phyloP scores from a whole-genome alignment of 2,888 invertebrate species.

The Scaptomyza parva region DNA sequence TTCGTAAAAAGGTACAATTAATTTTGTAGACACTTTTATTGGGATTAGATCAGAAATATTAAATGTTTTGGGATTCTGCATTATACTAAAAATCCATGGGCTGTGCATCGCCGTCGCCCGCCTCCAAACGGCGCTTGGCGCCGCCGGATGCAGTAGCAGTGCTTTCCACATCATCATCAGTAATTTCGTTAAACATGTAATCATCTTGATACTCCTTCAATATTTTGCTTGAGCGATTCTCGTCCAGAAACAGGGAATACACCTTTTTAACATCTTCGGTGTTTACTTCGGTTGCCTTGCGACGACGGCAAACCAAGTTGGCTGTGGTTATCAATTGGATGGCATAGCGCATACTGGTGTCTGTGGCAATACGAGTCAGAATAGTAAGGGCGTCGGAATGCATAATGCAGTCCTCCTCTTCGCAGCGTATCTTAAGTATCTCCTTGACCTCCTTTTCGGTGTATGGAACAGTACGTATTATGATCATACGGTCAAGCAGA shows the following conservation, averaged over 20 bases:
- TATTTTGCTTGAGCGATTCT: slow-evolving; percentile 96
- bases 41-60: slow-evolving; percentile 42
- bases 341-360: slow-evolving; percentile 97
- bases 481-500: slow-evolving; percentile 97
- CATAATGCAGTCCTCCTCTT: slow-evolving; percentile 99
- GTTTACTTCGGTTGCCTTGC: slow-evolving; percentile 93
- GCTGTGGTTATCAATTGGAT: slow-evolving; percentile 99
- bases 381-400: slow-evolving; percentile 95
- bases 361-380: slow-evolving; percentile 95
- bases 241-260: slow-evolving; percentile 97
- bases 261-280: slow-evolving; percentile 98
- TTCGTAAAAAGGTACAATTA: slow-evolving; percentile 13
- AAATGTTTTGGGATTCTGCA: slow-evolving; percentile 37
- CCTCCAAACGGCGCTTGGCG: slow-evolving; percentile 66
- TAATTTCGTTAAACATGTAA: slow-evolving; percentile 94
- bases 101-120: slow-evolving; percentile 71
- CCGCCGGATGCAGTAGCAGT: slow-evolving; percentile 38
- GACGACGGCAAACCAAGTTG: slow-evolving; percentile 94
- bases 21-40: slow-evolving; percentile 57
- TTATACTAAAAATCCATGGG: slow-evolving; percentile 82
- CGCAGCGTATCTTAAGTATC: slow-evolving; percentile 97
- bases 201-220: slow-evolving; percentile 97
- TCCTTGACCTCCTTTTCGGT: slow-evolving; percentile 94
- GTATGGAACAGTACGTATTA: slow-evolving; percentile 96
- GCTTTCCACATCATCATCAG: slow-evolving; percentile 69